Conservation (phyloP, 2,113 vertebrate genomes). For the Micronycteris hirsuta region DNA sequence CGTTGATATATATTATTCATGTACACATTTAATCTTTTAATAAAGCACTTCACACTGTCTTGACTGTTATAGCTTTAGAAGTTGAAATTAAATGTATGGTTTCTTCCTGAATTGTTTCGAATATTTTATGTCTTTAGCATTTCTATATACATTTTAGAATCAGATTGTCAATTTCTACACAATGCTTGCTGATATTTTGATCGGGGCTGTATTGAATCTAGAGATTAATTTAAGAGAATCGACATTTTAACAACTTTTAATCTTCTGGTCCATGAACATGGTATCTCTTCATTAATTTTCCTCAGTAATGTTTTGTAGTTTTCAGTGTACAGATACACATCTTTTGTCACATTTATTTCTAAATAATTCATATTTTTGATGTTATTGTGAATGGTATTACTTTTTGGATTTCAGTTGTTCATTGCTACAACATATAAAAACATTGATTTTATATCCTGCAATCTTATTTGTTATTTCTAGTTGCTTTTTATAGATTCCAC, state of each 20-base stretch:
- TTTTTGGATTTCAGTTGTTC: background rate
- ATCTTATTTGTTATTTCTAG: background rate
- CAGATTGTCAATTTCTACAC: background rate
- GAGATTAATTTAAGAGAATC: background rate
- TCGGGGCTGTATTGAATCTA: background rate
- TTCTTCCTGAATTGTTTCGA: background rate
- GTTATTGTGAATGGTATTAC: background rate
- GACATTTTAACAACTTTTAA: background rate
- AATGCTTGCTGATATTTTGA: background rate
- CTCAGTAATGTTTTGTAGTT: background rate
- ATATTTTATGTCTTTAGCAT: background rate
- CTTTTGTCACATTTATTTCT: background rate
- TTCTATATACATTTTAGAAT: slow-evolving; percentile 8
- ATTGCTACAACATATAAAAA: background rate
- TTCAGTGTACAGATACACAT: background rate
- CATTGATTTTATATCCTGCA: background rate
- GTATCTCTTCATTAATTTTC: background rate
- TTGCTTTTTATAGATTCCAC: background rate
- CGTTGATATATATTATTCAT: background rate
- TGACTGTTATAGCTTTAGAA: background rate
- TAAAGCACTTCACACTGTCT: background rate
- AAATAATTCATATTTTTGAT: background rate
- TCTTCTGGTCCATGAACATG: background rate
- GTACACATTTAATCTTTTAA: background rate
- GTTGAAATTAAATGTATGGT: background rate